Conservation (phyloP, 2,888 invertebrate species). For the Vannuccia rotundouncinata region DNA sequence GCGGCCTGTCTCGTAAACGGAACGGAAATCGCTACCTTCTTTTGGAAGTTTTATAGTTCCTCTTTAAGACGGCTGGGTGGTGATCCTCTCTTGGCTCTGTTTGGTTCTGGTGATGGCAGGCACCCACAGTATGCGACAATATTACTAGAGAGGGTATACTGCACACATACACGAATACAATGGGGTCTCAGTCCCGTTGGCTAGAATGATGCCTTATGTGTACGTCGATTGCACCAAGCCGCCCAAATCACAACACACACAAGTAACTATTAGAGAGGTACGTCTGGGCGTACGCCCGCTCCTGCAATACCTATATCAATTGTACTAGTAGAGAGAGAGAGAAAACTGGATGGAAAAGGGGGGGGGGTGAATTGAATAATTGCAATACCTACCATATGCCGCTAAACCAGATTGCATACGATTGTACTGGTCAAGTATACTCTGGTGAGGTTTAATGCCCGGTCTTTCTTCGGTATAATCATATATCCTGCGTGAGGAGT, state of each 20-base stretch:
- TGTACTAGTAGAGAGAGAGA: not conserved
- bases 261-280: not conserved
- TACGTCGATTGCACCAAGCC: not conserved
- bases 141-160: not conserved
- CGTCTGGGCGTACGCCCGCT: not conserved
- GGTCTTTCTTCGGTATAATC: not conserved
- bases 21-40: not conserved
- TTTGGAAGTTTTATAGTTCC: not conserved
- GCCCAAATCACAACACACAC: not conserved
- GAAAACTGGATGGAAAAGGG: not conserved
- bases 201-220: not conserved
- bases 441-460: not conserved
- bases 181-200: not conserved
- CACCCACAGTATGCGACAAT: not conserved
- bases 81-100: not conserved
- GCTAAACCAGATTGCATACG: too few species aligned
- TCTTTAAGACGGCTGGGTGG: not conserved
- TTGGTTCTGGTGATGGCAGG: not conserved
- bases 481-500: not conserved
- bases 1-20: not conserved
- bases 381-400: too few species aligned
- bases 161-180: not conserved
- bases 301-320: not conserved
- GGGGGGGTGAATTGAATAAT: not conserved
- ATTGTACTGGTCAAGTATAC: not conserved